phyloP scores from a whole-genome alignment of 2,888 invertebrate species.

The Napeogenes sylphis region DNA sequence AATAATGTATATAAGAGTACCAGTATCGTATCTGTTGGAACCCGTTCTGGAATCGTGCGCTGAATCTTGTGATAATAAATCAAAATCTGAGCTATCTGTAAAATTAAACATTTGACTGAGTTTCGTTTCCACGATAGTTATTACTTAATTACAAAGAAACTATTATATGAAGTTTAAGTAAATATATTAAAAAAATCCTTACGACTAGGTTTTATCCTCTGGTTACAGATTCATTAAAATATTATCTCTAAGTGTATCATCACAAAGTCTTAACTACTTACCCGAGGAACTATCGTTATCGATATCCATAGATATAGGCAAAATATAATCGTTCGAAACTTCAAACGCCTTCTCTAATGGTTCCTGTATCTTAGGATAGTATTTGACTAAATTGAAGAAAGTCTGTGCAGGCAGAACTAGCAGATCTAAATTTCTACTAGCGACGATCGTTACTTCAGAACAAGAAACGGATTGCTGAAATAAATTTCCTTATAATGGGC shows the following conservation, averaged over 20 bases:
- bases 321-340: slow-evolving; percentile 63
- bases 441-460: slow-evolving; percentile 64
- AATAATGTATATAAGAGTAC: not conserved
- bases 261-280: slow-evolving; percentile 25
- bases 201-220: too few species aligned
- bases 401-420: slow-evolving; percentile 63
- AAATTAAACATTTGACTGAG: slow-evolving; percentile 5
- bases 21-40: slow-evolving; percentile 45
- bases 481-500: not conserved
- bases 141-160: too few species aligned
- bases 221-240: too few species aligned
- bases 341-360: slow-evolving; percentile 63
- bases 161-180: too few species aligned
- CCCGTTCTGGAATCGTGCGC: slow-evolving; percentile 52
- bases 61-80: slow-evolving; percentile 51
- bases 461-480: slow-evolving; percentile 62
- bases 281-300: slow-evolving; percentile 52
- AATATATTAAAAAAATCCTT: too few species aligned
- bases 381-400: slow-evolving; percentile 66
- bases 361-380: slow-evolving; percentile 66
- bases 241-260: too few species aligned
- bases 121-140: too few species aligned
- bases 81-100: slow-evolving; percentile 51
- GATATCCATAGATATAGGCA: slow-evolving; percentile 61
- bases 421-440: slow-evolving; percentile 66